Percentiles rank a stretch among this genome's conserved stretches.
These are phyloP conservation scores for Dysmachus trigonus DNA, from an alignment of 2,888 invertebrate genomes.

Conservation along the genomic window DNA sequence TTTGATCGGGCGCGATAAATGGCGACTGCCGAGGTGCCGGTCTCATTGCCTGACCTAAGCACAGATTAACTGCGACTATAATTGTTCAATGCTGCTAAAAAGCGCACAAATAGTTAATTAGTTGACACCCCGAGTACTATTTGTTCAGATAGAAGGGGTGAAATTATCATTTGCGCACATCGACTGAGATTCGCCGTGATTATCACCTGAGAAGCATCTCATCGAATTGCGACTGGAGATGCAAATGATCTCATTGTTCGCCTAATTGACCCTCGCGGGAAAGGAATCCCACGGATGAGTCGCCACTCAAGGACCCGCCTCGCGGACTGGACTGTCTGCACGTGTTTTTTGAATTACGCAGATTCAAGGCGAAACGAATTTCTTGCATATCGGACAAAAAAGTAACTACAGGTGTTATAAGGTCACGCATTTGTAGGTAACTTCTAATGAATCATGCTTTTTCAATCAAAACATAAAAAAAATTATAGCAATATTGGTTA, in stretches of 20 bases:
- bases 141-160: background rate
- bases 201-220: slow-evolving; percentile 34
- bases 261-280: background rate
- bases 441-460: background rate
- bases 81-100: slow-evolving; percentile 23
- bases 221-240: background rate
- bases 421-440: background rate
- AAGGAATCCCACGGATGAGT: background rate
- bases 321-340: background rate
- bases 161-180: background rate
- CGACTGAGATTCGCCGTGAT: background rate
- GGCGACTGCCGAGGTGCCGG: background rate
- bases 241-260: slow-evolving; percentile 34
- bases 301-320: background rate
- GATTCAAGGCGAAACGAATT: background rate
- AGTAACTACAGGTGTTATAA: background rate
- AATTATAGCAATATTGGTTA: background rate
- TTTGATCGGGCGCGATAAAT: slow-evolving; percentile 28
- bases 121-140: slow-evolving; percentile 5
- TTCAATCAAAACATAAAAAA: background rate
- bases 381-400: background rate
- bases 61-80: slow-evolving; percentile 6
- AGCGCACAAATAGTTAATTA: slow-evolving; percentile 28
- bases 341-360: background rate
- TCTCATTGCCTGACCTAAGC: background rate